These are phyloP conservation scores for Pharmacophagus antenor DNA, from an alignment of 2,888 invertebrate genomes.

Conservation along the genomic window DNA sequence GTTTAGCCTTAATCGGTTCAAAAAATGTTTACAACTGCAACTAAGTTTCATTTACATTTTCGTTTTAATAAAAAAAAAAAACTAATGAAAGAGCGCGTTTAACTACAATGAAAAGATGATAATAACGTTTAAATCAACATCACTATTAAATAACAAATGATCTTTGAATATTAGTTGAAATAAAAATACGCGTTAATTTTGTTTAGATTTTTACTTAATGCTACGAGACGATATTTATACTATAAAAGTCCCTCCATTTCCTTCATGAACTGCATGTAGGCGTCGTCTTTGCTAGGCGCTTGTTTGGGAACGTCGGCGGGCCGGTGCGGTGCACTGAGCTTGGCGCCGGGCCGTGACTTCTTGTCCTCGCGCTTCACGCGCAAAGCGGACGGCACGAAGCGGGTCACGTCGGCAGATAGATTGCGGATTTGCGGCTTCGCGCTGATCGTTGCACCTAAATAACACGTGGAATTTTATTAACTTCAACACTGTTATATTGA, in stretches of 20 bases:
- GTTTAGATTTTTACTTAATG: not conserved
- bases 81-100: too few relatives aligned
- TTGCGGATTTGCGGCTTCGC: slow-evolving; percentile 98
- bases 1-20: too few relatives aligned
- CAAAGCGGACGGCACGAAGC: slow-evolving; percentile 96
- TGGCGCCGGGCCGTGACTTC: slow-evolving; percentile 79
- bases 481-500: too few relatives aligned
- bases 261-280: slow-evolving; percentile 98
- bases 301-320: slow-evolving; percentile 75
- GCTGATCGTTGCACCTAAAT: slow-evolving; percentile 92
- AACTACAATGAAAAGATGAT: too few relatives aligned
- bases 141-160: not conserved
- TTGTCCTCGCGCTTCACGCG: slow-evolving; percentile 94
- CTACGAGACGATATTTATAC: slow-evolving; percentile 6
- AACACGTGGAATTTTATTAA: not conserved
- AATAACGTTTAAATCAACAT: not conserved
- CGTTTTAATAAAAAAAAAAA: too few relatives aligned
- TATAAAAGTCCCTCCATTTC: slow-evolving; percentile 97
- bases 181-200: not conserved
- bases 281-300: slow-evolving; percentile 94
- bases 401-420: slow-evolving; percentile 95
- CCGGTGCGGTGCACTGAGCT: slow-evolving; percentile 72
- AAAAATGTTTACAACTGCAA: too few relatives aligned
- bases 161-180: not conserved
- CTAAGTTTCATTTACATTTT: too few relatives aligned